Evolutionary conservation across 2,797 vertebrate species (phyloP).

Genomic region (Lutra lutra): DNA sequence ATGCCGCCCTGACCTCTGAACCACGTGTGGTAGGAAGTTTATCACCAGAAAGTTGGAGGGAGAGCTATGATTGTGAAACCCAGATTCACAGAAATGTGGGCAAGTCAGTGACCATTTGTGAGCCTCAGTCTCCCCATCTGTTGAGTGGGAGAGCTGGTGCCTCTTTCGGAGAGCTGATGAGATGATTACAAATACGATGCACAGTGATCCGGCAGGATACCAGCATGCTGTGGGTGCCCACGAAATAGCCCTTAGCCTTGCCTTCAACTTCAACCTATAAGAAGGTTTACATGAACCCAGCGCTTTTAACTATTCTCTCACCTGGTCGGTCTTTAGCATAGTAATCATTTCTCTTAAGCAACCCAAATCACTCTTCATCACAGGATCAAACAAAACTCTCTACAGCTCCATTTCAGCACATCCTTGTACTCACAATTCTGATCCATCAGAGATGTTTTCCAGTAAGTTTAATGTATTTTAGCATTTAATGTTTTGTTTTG

Average conservation of each 20-base stretch:
- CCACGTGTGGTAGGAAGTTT: not conserved
- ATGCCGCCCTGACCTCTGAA: constrained; percentile 5
- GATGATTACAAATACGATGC: not conserved
- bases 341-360: not conserved
- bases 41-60: not conserved
- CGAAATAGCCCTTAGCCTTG: not conserved
- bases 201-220: too few relatives aligned
- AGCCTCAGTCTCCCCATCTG: constrained; percentile 16
- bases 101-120: not conserved
- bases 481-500: not conserved
- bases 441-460: not conserved
- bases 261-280: not conserved
- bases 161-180: not conserved
- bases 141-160: not conserved
- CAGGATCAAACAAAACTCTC: not conserved
- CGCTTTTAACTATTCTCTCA: not conserved
- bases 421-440: not conserved
- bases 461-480: not conserved
- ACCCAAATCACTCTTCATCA: not conserved
- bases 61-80: not conserved
- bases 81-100: not conserved
- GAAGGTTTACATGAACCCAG: not conserved
- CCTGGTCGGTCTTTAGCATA: not conserved
- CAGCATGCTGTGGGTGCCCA: not conserved
- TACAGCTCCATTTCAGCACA: not conserved